Evolutionary conservation across 2,888 invertebrate genomes (phyloP), one percentile per base, ranked within the genome.

Genomic region (Mesoligia furuncula): DNA sequence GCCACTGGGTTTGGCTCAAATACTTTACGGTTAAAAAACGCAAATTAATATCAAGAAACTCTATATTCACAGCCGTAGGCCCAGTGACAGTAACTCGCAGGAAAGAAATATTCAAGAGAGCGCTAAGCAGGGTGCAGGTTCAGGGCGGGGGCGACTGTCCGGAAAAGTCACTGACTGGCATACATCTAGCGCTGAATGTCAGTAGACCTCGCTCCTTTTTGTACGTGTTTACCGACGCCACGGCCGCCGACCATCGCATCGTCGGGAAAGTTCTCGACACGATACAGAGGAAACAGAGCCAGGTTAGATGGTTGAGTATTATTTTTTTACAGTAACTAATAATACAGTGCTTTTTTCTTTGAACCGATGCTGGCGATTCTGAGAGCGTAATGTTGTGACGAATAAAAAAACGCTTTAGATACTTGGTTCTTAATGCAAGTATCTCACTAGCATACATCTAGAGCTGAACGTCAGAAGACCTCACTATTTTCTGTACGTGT

Each of bases 161-260:
- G 0, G 98, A 98, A 94, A 98, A 97, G 96, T 97, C 98, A 0
- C 92, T 98, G 11, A 96, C 97, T 0, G 98, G 98, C n/a, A 97
- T 98, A 61, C 96, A 97, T 75, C 92, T 97, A 79, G 98, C 98
- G 0, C 93, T 98, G 54, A 97, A 97, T 87, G 97, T 97, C 17
- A 97, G 98, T 62, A 94, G 97, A 24, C 98, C 98, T 0, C 95
- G 97, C 76, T 98, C 98, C 0, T 98, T 97, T 90, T 95, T 98
- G 61, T 98, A 98, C 89, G 98, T 98, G 45, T 98, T 98, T 92
- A 98, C 98, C 3, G 98, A 98, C 89, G 98, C 98, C 1, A 97
- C 98, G 0, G 97, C 98, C 0, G 97, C 97, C 74, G 98, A 98
- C 91, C 97, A 97, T 87, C 92, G 96, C 73, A 93, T 97, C 11